A percentile compares a stretch with the other conserved stretches of the same genome.
phyloP scores from a whole-genome alignment of 2,113 vertebrate species.

The Chlorodrepanis virens region DNA sequence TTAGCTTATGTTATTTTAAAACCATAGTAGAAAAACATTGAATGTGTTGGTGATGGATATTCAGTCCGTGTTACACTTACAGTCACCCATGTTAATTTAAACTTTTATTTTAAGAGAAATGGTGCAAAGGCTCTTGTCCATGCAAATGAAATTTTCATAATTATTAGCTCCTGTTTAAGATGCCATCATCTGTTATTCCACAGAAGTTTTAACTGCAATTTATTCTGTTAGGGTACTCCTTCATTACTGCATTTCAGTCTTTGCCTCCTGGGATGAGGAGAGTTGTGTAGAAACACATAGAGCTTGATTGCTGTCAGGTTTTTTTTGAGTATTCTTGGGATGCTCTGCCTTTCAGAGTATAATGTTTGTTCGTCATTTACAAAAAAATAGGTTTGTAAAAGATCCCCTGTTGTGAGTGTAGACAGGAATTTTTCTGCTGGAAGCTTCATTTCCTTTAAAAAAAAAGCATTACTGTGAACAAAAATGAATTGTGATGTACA shows the following conservation, averaged over 20 bases:
- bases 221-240: neutral
- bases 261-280: neutral
- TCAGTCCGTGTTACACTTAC: neutral
- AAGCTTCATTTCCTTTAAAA: neutral
- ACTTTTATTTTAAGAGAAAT: neutral
- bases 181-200: neutral
- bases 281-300: neutral
- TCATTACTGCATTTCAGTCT: neutral
- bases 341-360: neutral
- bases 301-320: neutral
- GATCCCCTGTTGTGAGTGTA: neutral
- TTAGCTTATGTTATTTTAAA: neutral
- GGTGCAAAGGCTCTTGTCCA: neutral
- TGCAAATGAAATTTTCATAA: neutral
- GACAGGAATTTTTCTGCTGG: neutral
- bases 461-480: neutral
- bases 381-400: neutral
- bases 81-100: neutral
- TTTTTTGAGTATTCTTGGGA: neutral
- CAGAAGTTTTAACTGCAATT: neutral
- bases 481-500: neutral
- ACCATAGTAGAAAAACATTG: neutral
- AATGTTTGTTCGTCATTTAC: neutral
- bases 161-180: neutral
- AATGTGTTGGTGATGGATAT: neutral